Conservation (phyloP, 1,140 invertebrate species). For the Ephestia elutella region DNA sequence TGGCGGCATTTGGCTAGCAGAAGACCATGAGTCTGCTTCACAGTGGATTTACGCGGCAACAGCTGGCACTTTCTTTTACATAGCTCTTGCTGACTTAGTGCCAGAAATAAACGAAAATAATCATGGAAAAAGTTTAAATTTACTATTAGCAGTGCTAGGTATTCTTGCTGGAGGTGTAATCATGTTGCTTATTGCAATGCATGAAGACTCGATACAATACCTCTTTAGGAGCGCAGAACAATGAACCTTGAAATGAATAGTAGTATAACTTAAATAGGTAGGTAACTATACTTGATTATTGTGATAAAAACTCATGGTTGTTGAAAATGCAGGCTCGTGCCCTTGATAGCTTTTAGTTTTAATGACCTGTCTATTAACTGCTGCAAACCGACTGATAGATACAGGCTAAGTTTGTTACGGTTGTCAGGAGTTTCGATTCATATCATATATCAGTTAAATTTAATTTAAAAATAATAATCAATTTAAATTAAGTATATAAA, state of each 20-base stretch:
- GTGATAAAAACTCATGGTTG: conserved; percentile 62
- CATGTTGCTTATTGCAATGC: conserved; percentile 84
- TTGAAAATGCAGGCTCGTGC: conserved; percentile 20
- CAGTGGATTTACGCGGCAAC: conserved; percentile 86
- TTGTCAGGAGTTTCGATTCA: no score
- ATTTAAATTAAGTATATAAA: no score
- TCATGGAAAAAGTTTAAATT: conserved; percentile 55
- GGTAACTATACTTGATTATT: conserved; percentile 26
- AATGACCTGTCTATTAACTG: no score
- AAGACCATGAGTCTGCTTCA: conserved; percentile 77
- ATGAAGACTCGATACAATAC: conserved; percentile 80
- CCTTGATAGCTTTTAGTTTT: no score
- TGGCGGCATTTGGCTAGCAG: conserved; percentile 81
- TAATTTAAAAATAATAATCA: no score
- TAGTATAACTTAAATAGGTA: conserved; percentile 9
- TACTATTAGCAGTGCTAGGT: conserved; percentile 76
- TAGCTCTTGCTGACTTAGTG: conserved; percentile 87
- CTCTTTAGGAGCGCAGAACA: conserved; percentile 70
- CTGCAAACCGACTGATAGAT: no score
- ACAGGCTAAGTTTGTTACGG: no score
- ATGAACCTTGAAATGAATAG: conserved; percentile 29
- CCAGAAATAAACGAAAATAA: conserved; percentile 75
- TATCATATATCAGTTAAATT: no score
- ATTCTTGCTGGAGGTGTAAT: conserved; percentile 81
- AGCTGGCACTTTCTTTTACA: conserved; percentile 88